A percentile compares a stretch with the other conserved stretches of the same genome.
phyloP scores from a whole-genome alignment of 2,888 invertebrate genomes.

The Galeopsomyia nigrocyanea region DNA sequence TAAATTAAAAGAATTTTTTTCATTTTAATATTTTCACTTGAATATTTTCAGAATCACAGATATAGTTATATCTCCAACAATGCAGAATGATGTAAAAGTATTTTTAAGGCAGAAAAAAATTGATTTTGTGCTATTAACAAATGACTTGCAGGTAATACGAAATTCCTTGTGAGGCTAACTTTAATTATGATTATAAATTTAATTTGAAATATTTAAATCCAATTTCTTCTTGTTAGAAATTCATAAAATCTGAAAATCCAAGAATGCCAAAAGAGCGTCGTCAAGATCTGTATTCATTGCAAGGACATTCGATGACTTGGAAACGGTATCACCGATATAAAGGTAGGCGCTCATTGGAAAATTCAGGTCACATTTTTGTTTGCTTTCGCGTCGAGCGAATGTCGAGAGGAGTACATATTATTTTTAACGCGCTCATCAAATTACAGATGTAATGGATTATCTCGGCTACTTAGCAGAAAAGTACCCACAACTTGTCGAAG shows the following conservation, averaged over 20 bases:
- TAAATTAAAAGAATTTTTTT: background rate
- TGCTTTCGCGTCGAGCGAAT: background rate
- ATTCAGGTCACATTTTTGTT: too few relatives aligned
- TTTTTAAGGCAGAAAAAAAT: constrained; percentile 75
- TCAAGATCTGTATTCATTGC: constrained; percentile 72
- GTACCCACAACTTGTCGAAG: constrained; percentile 76
- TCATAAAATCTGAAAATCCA: constrained; percentile 78
- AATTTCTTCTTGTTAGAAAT: constrained; percentile 71
- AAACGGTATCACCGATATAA: constrained; percentile 78
- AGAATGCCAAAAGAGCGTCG: constrained; percentile 75
- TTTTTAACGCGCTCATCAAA: background rate
- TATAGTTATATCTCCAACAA: constrained; percentile 79
- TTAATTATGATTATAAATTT: background rate
- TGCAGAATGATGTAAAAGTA: constrained; percentile 73
- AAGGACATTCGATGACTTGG: constrained; percentile 80
- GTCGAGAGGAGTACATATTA: background rate
- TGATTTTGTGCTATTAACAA: constrained; percentile 77
- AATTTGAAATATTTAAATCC: background rate
- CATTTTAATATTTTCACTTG: background rate
- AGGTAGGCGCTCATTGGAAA: constrained; percentile 58
- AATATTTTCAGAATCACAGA: constrained; percentile 72
- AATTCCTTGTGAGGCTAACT: background rate
- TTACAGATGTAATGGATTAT: constrained; percentile 77
- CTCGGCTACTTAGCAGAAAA: constrained; percentile 77
- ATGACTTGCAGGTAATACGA: constrained; percentile 76